Base-by-base conservation (phyloP, 2,797 vertebrate genomes). In the Eidolon dupreanum region DNA sequence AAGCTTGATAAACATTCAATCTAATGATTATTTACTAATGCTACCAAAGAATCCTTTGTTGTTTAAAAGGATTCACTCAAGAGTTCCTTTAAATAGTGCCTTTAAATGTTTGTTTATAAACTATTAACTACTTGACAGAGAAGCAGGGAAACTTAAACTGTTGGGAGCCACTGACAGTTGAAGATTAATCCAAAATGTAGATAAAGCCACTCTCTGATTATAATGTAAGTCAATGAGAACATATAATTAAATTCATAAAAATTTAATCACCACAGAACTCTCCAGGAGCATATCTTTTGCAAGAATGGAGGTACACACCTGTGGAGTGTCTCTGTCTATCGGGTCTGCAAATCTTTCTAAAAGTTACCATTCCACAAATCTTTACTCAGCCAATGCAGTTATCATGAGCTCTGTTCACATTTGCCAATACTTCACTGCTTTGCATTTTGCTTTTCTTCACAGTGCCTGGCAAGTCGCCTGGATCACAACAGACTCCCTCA, bases 51-150 rank as follows among this genome's bases (percentile, higher is more conserved):
- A 96, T 97, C 94, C 75, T 97, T 96, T 97, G 96, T 97, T 97
- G 92, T 95, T 94, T 71, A 93, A 89, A 97, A 97, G 81, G 93
- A 97, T 94, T 97, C 92, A 85, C 79, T 97, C 90, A 95, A 98
- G 96, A 61, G 71, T 96, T 97, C 68, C 93, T 96, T 97, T 97
- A 96, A 96, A 97, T 96, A 94, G 96, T 97, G 81, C 87, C 97
- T 97, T 98, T 97, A 97, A 96, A 97, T 96, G 89, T 97, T 97
- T 98, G 97, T 98, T 97, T 98, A 97, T 97, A 97, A 97, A 97
- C 96, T 97, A 59, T 93, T 96, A 97, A 97, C 97, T 98, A 97
- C 97, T 97, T 98, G 97, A 98, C 94, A 94, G 93, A 97, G 96
- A 97, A 97, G 93, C 91, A 97, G 96, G 95, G 95, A 96, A 98